Evolutionary conservation across 1,140 invertebrate genomes (phyloP), one percentile per base, ranked within the genome.

Genomic region (Diachasmimorpha longicaudata): DNA sequence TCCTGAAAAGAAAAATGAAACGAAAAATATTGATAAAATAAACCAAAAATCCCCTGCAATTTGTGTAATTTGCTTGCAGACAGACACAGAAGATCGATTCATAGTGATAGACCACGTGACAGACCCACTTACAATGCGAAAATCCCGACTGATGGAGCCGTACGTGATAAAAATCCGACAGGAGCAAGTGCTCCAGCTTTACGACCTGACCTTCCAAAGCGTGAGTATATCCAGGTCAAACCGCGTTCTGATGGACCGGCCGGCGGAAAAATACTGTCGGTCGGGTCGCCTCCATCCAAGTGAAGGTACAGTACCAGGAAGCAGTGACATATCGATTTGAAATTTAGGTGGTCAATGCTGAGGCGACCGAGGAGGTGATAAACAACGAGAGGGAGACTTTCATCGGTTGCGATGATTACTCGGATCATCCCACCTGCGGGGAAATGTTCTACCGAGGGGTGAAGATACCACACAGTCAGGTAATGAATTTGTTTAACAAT

Each of bases 91-190:
- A 11, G 85, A 85, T 58, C 85, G 90, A 77, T 90, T 86, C 44
- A 82, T 90, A 4, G 82, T 90, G n/a, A 79, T 90, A 10, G 89
- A 90, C 79, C 89, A 89, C 69, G 87, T 87, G 10, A 79, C 86
- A 25, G 89, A 90, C 78, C 79, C 86, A 0, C 4, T 80, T 5
- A 87, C 82, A 5, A 80, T 84, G 70, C 82, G 81, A 8, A 88
- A 86, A 67, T 81, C 84, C 9, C 81, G 85, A 6, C 68, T 90
- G 6, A 78, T 88, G 6, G 88, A 87, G 78, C 88, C 88, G 0
- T 90, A 88, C 52, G 88, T 89, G 10, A 81, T 90, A 21, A 88
- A 87, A 81, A 74, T 90, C 8, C 83, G 81, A 5, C 89, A 90
- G 75, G 85, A 88, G 46, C 81, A 84, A 11, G 76, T 90, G 0